Evolutionary conservation across 1,140 invertebrate genomes (phyloP), one percentile per base, ranked within the genome.

Genomic region (Bombus breviceps): DNA sequence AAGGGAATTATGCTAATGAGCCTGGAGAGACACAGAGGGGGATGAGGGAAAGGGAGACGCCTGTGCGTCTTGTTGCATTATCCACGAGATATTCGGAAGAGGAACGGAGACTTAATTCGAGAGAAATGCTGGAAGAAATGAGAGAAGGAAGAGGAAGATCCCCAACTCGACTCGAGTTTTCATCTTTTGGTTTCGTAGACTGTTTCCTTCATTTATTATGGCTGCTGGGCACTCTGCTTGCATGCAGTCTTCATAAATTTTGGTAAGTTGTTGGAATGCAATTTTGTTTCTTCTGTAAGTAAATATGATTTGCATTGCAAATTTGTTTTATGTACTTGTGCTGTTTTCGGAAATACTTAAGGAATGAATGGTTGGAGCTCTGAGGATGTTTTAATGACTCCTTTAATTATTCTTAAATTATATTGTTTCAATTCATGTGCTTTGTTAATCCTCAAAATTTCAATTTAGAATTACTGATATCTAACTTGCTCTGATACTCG

Each of bases 1-100:
- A 84, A 39, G 76, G 82, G 53, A 84, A 84, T 84, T 84, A 84
- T 80, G 83, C 64, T 79, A 84, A 84, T 39, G 83, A 80, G 57
- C 39, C 3, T 22, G 34, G 83, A 41, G 64, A 57, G 76, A 10
- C n/a, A 37, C 47, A 25, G 25, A 34, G 25, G 25, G 68, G 69
- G 5, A 22, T 53, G 47, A 53, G 47, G 47, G 41, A 25, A 25
- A 69, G 25, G 41, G 41, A 12, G 18, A 43, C 37, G 37, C 39
- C 66, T 0, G 74, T 72, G 75, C n/a, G 66, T 84, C 82, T 79
- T 72, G 75, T 79, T 80, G 83, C 66, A 72, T 84, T 84, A 84
- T 81, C 71, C 78, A n/a, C 12, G n/a, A 80, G 53, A 47, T 81
- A 57, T 66, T 85, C 69, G n/a, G 62, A 57, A 37, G 68, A 39